Conservation (phyloP, 2,797 vertebrate genomes). For the Semaprochilodus insignis region DNA sequence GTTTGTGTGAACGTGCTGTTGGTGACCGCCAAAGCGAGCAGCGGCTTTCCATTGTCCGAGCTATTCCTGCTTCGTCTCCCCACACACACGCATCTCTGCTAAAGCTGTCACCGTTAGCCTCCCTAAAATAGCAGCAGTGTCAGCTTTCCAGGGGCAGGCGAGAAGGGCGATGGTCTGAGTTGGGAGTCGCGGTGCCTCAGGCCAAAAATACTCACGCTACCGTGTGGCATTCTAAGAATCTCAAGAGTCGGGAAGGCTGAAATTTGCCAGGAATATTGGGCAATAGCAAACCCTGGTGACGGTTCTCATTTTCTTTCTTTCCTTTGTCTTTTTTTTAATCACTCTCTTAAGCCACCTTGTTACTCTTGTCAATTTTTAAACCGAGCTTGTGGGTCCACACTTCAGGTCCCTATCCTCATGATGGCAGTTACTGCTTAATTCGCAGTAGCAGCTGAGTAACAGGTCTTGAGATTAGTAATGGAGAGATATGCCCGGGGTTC, state of each 20-base stretch:
- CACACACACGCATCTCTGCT: constrained; percentile 36
- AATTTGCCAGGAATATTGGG: neutral
- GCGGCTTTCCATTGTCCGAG: constrained; percentile 25
- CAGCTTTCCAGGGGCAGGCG: constrained; percentile 55
- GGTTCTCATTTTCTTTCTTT: neutral
- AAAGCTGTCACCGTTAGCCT: constrained; percentile 51
- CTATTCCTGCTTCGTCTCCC: neutral
- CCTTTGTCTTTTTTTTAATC: neutral
- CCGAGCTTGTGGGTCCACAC: too few species aligned
- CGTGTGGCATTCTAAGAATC: neutral
- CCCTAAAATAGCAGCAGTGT: constrained; percentile 67
- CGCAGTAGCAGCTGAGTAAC: too few species aligned
- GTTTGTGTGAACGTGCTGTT: neutral
- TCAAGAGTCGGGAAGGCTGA: neutral
- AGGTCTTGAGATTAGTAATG: too few species aligned
- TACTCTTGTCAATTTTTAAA: too few species aligned
- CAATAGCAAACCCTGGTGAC: neutral
- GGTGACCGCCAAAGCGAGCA: neutral
- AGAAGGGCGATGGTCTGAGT: neutral
- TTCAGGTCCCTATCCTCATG: too few species aligned
- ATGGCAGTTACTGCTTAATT: too few species aligned
- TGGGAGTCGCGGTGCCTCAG: neutral
- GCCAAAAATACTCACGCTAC: constrained; percentile 19
- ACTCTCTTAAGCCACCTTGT: too few species aligned
- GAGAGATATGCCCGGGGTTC: neutral